phyloP scores from a whole-genome alignment of 2,888 invertebrate genomes.

The Tineola bisselliella region DNA sequence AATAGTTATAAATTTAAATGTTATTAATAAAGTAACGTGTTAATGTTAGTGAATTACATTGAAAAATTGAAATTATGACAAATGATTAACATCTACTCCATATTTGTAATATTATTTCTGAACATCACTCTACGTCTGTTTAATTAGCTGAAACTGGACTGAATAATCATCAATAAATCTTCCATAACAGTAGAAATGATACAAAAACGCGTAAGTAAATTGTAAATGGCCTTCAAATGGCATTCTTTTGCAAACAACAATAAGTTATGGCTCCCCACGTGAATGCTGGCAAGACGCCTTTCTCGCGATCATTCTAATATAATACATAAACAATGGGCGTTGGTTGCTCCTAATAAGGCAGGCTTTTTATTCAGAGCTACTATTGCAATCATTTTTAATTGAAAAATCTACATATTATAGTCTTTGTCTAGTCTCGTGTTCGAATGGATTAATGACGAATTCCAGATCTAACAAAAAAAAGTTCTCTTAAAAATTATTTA shows the following conservation, averaged over 20 bases:
- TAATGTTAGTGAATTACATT: neutral
- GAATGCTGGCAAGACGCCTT: constrained; percentile 12
- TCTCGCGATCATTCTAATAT: constrained; percentile 15
- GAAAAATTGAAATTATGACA: neutral
- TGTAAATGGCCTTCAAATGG: constrained; percentile 18
- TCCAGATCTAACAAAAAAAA: no score
- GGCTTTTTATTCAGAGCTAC: constrained; percentile 17
- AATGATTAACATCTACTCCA: neutral
- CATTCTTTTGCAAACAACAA: constrained; percentile 24
- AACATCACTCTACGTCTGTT: neutral
- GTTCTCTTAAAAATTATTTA: no score
- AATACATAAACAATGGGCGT: constrained; percentile 10
- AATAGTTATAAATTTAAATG: neutral
- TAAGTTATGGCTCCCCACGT: neutral
- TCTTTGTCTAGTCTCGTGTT: no score
- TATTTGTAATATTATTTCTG: neutral
- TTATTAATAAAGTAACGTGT: neutral
- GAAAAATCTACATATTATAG: no score
- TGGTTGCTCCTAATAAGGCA: constrained; percentile 24
- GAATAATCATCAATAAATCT: constrained; percentile 8
- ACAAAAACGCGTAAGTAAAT: constrained; percentile 8
- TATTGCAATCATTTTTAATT: no score
- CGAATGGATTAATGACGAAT: no score
- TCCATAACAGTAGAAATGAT: neutral
- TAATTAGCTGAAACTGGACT: constrained; percentile 2